phyloP scores from a whole-genome alignment of 2,888 invertebrate genomes.

The Tortrix viridana region DNA sequence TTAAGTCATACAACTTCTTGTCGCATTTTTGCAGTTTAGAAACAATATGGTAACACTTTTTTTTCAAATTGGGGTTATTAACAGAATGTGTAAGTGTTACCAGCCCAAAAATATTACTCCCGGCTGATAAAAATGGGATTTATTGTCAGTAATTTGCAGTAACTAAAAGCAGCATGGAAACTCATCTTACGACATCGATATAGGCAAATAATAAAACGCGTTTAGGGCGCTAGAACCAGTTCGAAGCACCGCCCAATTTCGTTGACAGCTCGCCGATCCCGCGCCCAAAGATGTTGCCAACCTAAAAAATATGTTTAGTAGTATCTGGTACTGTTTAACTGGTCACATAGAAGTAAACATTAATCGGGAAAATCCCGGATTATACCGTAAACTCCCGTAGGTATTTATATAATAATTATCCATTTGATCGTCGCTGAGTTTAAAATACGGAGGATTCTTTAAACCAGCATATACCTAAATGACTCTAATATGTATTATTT shows the following conservation, averaged over 20 bases:
- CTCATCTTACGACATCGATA: constrained; percentile 61
- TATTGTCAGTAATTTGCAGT: constrained; percentile 46
- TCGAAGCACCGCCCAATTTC: constrained; percentile 92
- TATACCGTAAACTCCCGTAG: too few species aligned
- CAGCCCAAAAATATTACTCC: constrained; percentile 1
- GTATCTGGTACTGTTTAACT: not conserved
- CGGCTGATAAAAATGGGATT: constrained; percentile 7
- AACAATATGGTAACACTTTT: too few species aligned
- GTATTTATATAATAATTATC: too few species aligned
- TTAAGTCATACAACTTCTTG: too few species aligned
- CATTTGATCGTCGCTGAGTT: too few species aligned
- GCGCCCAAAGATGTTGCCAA: constrained; percentile 95
- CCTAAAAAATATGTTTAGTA: constrained; percentile 67
- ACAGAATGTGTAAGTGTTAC: constrained; percentile 14
- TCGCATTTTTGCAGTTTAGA: too few species aligned
- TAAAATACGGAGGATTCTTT: too few species aligned
- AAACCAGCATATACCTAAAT: too few species aligned
- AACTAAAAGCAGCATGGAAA: constrained; percentile 55
- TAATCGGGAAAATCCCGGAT: too few species aligned
- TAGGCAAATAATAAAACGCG: constrained; percentile 57
- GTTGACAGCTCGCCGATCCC: constrained; percentile 95
- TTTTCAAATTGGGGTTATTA: too few species aligned
- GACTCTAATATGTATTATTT: too few species aligned
- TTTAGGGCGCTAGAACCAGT: constrained; percentile 89
- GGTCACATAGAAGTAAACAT: not conserved